Base-by-base conservation (phyloP, 1,140 invertebrate species). In the Zaprionus ornatus region DNA sequence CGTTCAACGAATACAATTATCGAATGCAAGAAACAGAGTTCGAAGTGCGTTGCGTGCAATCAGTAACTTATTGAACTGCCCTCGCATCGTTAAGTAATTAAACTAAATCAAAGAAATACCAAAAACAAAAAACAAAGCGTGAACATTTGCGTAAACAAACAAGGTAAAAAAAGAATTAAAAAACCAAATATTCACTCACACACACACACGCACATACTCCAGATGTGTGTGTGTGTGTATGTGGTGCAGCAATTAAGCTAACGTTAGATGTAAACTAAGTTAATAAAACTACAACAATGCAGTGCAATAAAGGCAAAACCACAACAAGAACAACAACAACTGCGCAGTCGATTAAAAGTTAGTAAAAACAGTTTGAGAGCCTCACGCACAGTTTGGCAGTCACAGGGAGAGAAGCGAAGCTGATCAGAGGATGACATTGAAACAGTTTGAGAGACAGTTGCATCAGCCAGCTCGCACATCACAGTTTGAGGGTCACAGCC, bases 221-320 rank as follows among this genome's bases (percentile, higher is more conserved):
- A 50, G n/a, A 29, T 32, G 25, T 32, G 45, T 5, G 1, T 52
- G 17, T 25, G 29, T 48, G 50, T 61, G 67, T 54, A 42, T 76
- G 80, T 83, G 50, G 27, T 74, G 65, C 79, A 87, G 80, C 77
- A 88, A 90, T 82, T 88, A 90, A 88, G 84, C 85, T 88, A 88
- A 88, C 77, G 84, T 90, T 88, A 88, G 85, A 84, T 78, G 79
- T 88, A 90, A 90, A 85, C 62, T 85, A 90, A 90, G 86, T 78
- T 90, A 90, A 88, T 83, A 85, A 90, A 82, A 83, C 64, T 70
- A 64, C 71, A 85, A 90, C 68, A 68, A 32, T 32, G 75, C 37
- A 90, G 71, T 90, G 75, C 74, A 90, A 87, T 83, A 84, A 83
- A 83, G 71, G 72, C 67, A 74, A 74, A 76, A 35, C 62, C 42